These are phyloP conservation scores for Actenoides hombroni DNA, from an alignment of 2,113 vertebrate species.

Conservation along the genomic window DNA sequence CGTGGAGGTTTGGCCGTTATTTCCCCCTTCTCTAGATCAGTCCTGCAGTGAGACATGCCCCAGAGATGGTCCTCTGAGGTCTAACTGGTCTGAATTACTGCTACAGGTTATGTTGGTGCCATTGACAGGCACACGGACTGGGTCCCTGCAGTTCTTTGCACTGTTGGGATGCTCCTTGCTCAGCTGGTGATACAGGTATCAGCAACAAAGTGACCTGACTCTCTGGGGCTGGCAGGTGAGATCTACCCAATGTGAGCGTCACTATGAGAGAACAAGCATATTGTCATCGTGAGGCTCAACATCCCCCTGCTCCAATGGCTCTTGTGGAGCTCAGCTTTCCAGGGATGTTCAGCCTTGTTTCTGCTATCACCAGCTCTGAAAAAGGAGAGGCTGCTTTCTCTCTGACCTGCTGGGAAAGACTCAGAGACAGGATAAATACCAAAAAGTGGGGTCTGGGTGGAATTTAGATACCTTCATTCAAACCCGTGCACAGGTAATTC, in stretches of 20 bases:
- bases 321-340: background rate
- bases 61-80: background rate
- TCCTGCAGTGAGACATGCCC: background rate
- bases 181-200: background rate
- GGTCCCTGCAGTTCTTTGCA: background rate
- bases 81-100: background rate
- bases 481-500: background rate
- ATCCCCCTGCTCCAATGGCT: background rate
- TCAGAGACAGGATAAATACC: background rate
- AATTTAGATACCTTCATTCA: background rate
- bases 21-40: background rate
- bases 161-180: background rate
- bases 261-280: background rate
- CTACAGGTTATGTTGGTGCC: background rate
- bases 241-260: background rate
- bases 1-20: background rate
- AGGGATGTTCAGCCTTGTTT: background rate
- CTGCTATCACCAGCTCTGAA: background rate
- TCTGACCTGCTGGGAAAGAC: background rate
- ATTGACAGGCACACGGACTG: accelerated
- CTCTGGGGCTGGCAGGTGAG: background rate
- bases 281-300: background rate
- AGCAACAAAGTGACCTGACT: background rate
- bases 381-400: background rate
- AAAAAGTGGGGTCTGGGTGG: background rate